Evolutionary conservation across 2,888 invertebrate species (phyloP), one percentile per base, ranked within the genome.

Genomic region (Hirtodrosophila cameraria): DNA sequence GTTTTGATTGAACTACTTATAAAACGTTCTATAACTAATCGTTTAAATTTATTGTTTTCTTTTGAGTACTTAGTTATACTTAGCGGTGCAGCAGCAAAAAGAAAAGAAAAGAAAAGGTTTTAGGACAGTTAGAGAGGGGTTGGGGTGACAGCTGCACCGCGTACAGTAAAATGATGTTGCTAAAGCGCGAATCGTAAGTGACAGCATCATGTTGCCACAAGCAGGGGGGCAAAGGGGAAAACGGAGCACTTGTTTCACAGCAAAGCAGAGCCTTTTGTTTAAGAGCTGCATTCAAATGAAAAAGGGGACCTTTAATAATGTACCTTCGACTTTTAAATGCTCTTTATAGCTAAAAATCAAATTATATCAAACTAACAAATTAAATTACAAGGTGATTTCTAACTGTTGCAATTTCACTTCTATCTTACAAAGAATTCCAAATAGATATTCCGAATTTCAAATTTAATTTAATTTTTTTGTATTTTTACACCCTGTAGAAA

Each of bases 171-270:
- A 63, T 68, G 54, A 63, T 63, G 62, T 60, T 74, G 72, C 75
- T 69, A 67, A 79, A 75, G 66, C 69, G 77, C 70, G 64, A 74
- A 77, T 77, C 62, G 66, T 86, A 86, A 82, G 83, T 83, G 82
- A 70, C 86, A 62, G 55, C 73, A 68, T 69, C 64, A 61, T 60
- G 53, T 42, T 52, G 74, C 33, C 52, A 30, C 54, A 28, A 38
- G 43, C 9, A 15, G 12, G 8, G 25, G 11, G 36, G 13, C 15
- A 23, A 27, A n/a, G 12, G 23, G 20, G 15, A 9, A 36, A 7
- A 11, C 15, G 42, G 7, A 27, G 16, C 15, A 33, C 41, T 67
- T 46, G 42, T 50, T 66, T 31, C 53, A 54, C 35, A 33, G 50
- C 30, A 33, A 46, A 57, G 23, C 73, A 43, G 36, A 36, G 50